Base-by-base conservation (phyloP, 2,797 vertebrate genomes). In the Sphenodon punctatus region DNA sequence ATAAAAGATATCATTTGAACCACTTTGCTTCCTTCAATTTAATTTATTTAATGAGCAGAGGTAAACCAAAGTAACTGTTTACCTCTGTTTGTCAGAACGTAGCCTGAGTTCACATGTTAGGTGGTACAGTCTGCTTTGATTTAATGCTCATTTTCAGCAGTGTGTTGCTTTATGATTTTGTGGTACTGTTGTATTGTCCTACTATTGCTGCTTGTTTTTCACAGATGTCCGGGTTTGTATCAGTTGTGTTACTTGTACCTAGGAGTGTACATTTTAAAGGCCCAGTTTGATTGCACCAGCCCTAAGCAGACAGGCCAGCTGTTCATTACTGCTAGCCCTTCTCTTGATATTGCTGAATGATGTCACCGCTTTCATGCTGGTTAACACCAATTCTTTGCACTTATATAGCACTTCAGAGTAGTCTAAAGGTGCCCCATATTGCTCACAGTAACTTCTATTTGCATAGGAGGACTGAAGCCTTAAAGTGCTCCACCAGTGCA, bases 151-250 rank as follows among this genome's bases (percentile, higher is more conserved):
- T n/a, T n/a, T n/a, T n/a, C n/a, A n/a, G n/a, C n/a, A n/a, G n/a
- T n/a, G n/a, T n/a, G n/a, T n/a, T n/a, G n/a, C n/a, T n/a, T n/a
- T n/a, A n/a, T n/a, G n/a, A n/a, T n/a, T n/a, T n/a, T n/a, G n/a
- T n/a, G n/a, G n/a, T 81, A 65, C 78, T 70, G 88, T 79, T 86
- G 64, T 2, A 23, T 71, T 85, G 90, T 76, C 92, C 90, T 93
- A 86, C 84, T 90, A 93, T 85, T 72, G 60, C 69, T 63, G 16
- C 71, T 78, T 81, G 41, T 74, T 83, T 79, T 82, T 89, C 82
- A 80, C 71, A 68, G 25, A 59, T 72, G 65, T 84, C 23, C 25
- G 77, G 70, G 61, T 65, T 82, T 89, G 80, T 80, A 59, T 56
- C 59, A 39, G 30, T 80, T 69, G 75, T 53, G 36, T 75, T 56